Evolutionary conservation across 2,888 invertebrate species (phyloP).

Genomic region (Oithona nana): DNA sequence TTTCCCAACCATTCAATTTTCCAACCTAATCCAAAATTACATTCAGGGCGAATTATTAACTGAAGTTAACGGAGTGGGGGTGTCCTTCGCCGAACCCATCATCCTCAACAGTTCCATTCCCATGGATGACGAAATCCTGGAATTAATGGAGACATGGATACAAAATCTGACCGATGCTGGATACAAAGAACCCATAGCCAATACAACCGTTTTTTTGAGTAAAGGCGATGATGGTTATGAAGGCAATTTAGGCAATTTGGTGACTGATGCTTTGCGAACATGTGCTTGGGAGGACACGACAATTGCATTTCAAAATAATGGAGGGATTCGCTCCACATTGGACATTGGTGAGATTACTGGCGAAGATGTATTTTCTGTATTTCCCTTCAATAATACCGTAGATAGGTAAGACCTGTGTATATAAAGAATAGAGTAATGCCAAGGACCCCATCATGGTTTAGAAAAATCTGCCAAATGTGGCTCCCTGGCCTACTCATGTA

Average conservation of each 20-base stretch:
- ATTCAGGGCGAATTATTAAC: slow-evolving; percentile 3
- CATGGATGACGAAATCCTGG: background rate
- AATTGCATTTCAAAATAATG: slow-evolving; percentile 15
- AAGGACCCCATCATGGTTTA: no score
- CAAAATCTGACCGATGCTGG: background rate
- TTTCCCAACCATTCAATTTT: background rate
- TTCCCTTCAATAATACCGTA: slow-evolving; percentile 10
- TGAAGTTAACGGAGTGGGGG: background rate
- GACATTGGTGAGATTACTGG: slow-evolving; percentile 12
- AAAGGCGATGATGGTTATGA: background rate
- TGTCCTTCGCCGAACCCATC: background rate
- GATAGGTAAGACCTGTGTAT: no score
- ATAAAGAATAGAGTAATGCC: no score
- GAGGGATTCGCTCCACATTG: slow-evolving; percentile 1
- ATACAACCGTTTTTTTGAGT: background rate
- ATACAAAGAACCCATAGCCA: background rate
- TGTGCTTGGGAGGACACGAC: background rate
- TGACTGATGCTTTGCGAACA: slow-evolving; percentile 10
- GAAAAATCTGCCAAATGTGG: no score
- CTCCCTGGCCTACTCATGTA: no score
- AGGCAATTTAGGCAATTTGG: slow-evolving; percentile 10
- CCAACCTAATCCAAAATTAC: background rate
- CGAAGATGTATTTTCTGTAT: slow-evolving; percentile 8
- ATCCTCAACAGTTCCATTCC: background rate
- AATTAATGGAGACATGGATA: background rate